Conservation (phyloP, 2,113 vertebrate genomes). For the Alouatta palliata region DNA sequence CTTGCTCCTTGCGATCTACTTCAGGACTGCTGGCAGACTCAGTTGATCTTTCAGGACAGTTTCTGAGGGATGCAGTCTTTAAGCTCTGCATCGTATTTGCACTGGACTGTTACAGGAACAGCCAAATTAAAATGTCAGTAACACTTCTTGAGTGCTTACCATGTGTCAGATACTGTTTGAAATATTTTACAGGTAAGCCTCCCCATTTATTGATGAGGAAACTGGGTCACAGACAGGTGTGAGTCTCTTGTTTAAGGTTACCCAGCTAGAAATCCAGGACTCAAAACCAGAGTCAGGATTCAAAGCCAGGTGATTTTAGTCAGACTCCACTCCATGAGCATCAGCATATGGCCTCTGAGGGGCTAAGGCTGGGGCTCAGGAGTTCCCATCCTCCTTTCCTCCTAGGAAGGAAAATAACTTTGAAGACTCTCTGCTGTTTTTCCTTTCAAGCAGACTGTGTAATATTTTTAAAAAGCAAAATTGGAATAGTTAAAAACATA, state of each 20-base stretch:
- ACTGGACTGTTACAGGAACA: not conserved
- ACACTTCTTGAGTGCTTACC: not conserved
- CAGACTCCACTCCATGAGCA: not conserved
- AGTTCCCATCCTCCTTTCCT: not conserved
- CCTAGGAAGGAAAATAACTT: not conserved
- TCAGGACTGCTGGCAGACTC: not conserved
- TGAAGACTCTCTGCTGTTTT: not conserved
- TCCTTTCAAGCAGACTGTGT: not conserved
- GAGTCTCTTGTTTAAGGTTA: not conserved
- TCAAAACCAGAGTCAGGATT: not conserved
- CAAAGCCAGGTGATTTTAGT: not conserved
- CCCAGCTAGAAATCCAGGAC: not conserved
- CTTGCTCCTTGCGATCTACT: not conserved
- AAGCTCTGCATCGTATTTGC: not conserved
- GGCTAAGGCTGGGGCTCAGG: not conserved
- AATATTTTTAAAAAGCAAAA: not conserved
- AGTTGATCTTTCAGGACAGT: not conserved
- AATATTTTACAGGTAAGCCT: not conserved
- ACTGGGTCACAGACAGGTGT: not conserved
- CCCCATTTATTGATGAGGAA: not conserved
- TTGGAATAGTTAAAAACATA: not conserved
- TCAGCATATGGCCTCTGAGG: fast-evolving
- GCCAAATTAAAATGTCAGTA: not conserved
- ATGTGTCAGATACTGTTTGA: not conserved
- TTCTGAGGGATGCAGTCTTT: not conserved